Conservation (phyloP, 2,797 vertebrate species). For the Kryptopterus vitreolus region DNA sequence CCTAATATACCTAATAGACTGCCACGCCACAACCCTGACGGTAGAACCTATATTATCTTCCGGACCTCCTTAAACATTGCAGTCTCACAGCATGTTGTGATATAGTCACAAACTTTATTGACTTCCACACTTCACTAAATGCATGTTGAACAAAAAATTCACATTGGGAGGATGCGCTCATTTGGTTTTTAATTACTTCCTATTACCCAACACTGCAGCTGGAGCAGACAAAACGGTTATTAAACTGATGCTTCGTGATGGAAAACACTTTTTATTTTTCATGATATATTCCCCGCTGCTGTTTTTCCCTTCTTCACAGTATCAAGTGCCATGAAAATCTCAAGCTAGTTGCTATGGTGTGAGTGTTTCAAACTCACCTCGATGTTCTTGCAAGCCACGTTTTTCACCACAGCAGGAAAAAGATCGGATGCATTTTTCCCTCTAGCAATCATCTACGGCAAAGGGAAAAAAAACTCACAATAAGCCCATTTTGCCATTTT, state of each 20-base stretch:
- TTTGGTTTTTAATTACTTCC: not conserved
- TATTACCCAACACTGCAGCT: not conserved
- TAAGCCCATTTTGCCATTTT: not conserved
- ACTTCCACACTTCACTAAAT: not conserved
- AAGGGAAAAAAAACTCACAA: conserved; percentile 25
- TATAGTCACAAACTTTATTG: not conserved
- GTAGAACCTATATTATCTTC: too few relatives aligned
- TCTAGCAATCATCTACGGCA: conserved; percentile 90
- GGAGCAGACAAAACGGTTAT: conserved; percentile 20
- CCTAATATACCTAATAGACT: too few relatives aligned
- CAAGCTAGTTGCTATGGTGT: not conserved
- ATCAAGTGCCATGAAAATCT: not conserved
- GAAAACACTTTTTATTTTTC: not conserved
- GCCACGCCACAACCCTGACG: too few relatives aligned
- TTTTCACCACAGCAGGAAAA: conserved; percentile 97
- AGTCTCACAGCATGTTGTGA: too few relatives aligned
- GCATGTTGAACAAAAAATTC: not conserved
- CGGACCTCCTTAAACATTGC: too few relatives aligned
- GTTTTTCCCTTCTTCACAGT: not conserved
- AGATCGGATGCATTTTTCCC: conserved; percentile 96
- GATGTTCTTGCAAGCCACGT: conserved; percentile 97
- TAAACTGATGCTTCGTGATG: conserved; percentile 3
- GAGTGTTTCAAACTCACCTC: conserved; percentile 78
- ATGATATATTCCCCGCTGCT: not conserved
- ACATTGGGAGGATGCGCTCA: not conserved